Evolutionary conservation across 2,888 invertebrate genomes (phyloP), one percentile per base, ranked within the genome.

Genomic region (Alloplasta piceator): DNA sequence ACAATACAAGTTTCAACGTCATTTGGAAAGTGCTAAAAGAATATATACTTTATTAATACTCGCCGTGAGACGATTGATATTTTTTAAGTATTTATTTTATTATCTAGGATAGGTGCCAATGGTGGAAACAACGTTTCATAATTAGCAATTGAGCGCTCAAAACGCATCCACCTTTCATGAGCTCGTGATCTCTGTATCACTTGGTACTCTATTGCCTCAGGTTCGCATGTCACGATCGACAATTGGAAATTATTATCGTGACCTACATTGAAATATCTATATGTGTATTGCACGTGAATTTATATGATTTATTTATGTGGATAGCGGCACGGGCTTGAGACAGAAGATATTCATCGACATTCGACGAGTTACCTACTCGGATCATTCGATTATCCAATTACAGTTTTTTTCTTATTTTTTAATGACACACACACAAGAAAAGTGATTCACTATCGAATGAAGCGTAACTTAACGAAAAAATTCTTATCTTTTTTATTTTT

Each of bases 231-330:
- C 26, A 39, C 36, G 43, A 76, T 70, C 71, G 61, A 48, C 70
- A 71, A 77, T 77, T 71, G 70, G 58, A 77, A 48, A 77, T 77
- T 58, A 64, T 70, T 41, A 12, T 56, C 12, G 70, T 56, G 63
- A 66, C 66, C 58, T 41, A 39, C 39, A 58, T 64, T n/a, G n/a
- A n/a, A n/a, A n/a, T n/a, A 26, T 26, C 1, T 26, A 26, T 26
- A 26, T 26, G 26, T 26, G 26, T 26, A 3, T 26, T 26, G 3
- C 26, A 26, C 26, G 26, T 26, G 26, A 26, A 26, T 26, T 26
- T 26, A 26, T 26, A 26, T 26, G 26, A 26, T 26, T 26, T 26
- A 26, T 26, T 26, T 26, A 26, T 26, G 26, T 26, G 3, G 26
- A 26, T 26, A 26, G 26, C 26, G 26, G 26, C 26, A 26, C 26